Evolutionary conservation across 1,140 invertebrate species (phyloP).

Genomic region (Drosophila grimshawi): DNA sequence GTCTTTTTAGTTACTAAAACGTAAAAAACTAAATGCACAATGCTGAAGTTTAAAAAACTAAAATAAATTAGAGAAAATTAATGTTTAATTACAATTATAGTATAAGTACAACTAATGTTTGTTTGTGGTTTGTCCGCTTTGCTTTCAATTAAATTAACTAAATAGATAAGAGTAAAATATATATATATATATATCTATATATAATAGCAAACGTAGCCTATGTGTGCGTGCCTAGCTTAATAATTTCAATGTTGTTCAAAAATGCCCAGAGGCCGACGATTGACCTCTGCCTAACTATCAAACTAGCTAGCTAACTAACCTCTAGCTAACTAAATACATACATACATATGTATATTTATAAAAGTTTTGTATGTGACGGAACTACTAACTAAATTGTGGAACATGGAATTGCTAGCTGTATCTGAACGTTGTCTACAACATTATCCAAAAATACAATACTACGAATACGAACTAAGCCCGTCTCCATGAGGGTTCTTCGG

Average conservation of each 20-base stretch:
- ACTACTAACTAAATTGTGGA: conserved; percentile 71
- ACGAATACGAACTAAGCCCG: conserved; percentile 44
- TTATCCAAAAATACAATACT: conserved; percentile 51
- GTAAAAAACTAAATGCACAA: conserved; percentile 47
- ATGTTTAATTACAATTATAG: conserved; percentile 29
- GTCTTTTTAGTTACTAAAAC: conserved; percentile 59
- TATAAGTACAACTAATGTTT: conserved; percentile 47
- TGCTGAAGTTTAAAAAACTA: conserved; percentile 58
- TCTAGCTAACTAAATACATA: conserved; percentile 24
- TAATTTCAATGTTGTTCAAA: conserved; percentile 55
- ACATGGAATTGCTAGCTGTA: conserved; percentile 83
- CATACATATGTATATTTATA: conserved; percentile 1
- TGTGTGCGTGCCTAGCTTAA: conserved; percentile 38
- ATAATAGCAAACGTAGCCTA: conserved; percentile 28
- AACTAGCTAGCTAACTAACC: conserved; percentile 18
- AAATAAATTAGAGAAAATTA: conserved; percentile 50
- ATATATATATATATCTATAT: background rate
- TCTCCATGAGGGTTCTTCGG: background rate
- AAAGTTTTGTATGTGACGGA: conserved; percentile 16
- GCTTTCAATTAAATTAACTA: conserved; percentile 49
- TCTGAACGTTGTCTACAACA: conserved; percentile 55
- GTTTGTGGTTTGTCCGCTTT: conserved; percentile 63
- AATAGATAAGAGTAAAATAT: conserved; percentile 45
- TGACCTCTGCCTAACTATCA: conserved; percentile 31
- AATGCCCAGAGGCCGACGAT: conserved; percentile 40